These are phyloP conservation scores for Telmatherina bonti DNA, from an alignment of 2,797 vertebrate species.

Conservation along the genomic window DNA sequence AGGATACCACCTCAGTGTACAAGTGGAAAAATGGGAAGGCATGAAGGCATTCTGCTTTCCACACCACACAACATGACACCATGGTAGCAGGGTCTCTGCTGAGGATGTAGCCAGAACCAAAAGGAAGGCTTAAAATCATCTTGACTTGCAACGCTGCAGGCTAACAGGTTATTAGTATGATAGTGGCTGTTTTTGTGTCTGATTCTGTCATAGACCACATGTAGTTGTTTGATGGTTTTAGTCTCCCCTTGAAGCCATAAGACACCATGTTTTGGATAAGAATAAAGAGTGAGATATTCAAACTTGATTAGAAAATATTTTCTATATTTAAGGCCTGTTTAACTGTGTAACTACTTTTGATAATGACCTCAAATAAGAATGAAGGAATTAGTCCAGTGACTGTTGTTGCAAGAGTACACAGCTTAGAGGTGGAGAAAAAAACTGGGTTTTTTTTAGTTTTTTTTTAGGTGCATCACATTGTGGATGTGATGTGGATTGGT, in stretches of 20 bases:
- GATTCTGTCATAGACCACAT: background rate
- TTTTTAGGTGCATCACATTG: too few relatives aligned
- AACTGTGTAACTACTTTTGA: background rate
- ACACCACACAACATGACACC: constrained; percentile 20
- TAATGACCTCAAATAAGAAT: background rate
- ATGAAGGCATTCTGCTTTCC: constrained; percentile 36
- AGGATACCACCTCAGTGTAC: constrained; percentile 48
- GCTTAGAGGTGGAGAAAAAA: too few relatives aligned
- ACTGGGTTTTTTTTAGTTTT: too few relatives aligned
- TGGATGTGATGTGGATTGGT: too few relatives aligned
- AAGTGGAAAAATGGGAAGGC: constrained; percentile 35
- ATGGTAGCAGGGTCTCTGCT: constrained; percentile 7
- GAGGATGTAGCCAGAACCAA: background rate
- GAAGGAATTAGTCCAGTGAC: background rate
- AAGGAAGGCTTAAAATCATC: background rate
- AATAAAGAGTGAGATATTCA: background rate
- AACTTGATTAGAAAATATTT: background rate
- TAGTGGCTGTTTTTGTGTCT: background rate
- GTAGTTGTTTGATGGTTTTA: background rate
- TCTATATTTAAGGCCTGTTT: background rate
- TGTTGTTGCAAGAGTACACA: background rate
- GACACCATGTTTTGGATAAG: background rate
- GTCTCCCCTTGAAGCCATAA: background rate
- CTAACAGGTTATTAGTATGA: background rate
- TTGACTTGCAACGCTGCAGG: constrained; percentile 14